A percentile compares a stretch with the other conserved stretches of the same genome.
These are phyloP conservation scores for Benthosema pterotum DNA, from an alignment of 2,797 vertebrate species.

Conservation along the genomic window DNA sequence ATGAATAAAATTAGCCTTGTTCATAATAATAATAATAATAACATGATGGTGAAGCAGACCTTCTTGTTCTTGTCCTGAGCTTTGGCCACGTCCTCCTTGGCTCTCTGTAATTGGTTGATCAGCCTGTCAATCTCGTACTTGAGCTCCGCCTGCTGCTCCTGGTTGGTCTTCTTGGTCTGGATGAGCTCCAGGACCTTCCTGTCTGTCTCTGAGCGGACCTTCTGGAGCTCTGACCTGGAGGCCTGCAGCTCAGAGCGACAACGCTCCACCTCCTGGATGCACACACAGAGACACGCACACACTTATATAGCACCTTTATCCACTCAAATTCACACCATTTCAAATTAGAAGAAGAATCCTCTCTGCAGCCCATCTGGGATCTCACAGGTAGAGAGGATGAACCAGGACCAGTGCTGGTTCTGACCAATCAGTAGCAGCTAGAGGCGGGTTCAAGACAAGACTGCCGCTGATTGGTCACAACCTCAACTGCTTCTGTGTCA, in stretches of 20 bases:
- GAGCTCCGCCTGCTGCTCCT: conserved; percentile 79
- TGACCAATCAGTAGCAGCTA: too few species aligned
- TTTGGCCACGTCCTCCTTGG: conserved; percentile 79
- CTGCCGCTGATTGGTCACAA: too few species aligned
- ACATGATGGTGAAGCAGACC: conserved; percentile 74
- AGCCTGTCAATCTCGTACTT: conserved; percentile 82
- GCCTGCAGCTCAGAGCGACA: conserved; percentile 76
- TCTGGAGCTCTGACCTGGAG: conserved; percentile 73
- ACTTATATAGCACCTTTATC: too few species aligned
- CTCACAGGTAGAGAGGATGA: too few species aligned
- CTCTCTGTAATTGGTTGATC: conserved; percentile 79
- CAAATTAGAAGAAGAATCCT: too few species aligned
- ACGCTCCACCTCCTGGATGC: conserved; percentile 82
- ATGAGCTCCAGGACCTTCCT: conserved; percentile 86
- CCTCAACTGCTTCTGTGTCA: too few species aligned
- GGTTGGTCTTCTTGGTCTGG: conserved; percentile 73
- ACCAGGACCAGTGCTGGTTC: too few species aligned
- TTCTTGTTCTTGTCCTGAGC: conserved; percentile 83
- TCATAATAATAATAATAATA: too few species aligned
- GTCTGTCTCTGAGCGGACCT: conserved; percentile 71
- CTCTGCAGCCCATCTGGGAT: too few species aligned
- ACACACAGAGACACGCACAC: neutral
- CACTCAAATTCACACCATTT: too few species aligned
- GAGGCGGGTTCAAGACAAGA: too few species aligned
- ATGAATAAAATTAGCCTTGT: too few species aligned